Percentiles rank a stretch among this genome's conserved stretches.
These are phyloP conservation scores for Caenorhabditis elegans DNA, from an alignment of 1,140 invertebrate species.

Conservation along the genomic window DNA sequence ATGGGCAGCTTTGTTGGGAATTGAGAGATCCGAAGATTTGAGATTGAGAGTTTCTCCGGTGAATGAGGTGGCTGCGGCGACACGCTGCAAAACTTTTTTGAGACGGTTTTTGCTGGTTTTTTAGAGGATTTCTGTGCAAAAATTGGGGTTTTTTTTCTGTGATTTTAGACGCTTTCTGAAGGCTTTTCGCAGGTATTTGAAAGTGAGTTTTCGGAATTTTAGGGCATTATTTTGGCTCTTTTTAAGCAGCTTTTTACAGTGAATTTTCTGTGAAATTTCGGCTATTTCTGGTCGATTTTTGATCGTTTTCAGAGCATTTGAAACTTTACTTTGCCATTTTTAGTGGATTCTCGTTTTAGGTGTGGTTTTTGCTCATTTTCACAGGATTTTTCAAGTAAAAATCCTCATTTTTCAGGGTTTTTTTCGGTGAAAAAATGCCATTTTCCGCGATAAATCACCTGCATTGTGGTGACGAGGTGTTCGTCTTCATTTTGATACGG, in stretches of 20 bases:
- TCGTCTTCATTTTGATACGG: not conserved
- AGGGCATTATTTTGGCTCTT: not conserved
- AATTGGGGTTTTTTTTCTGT: not conserved
- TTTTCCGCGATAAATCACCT: too few relatives aligned
- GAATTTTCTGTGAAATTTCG: not conserved
- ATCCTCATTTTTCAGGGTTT: too few relatives aligned
- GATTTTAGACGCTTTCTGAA: not conserved
- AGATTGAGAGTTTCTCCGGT: not conserved
- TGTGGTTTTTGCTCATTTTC: too few relatives aligned
- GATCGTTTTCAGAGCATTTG: too few relatives aligned
- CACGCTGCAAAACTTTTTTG: not conserved
- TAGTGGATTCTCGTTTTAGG: too few relatives aligned
- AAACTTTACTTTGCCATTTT: too few relatives aligned
- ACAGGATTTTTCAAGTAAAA: too few relatives aligned
- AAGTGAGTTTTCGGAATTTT: too few relatives aligned
- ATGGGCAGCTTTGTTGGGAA: constrained; percentile 3
- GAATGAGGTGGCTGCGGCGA: not conserved
- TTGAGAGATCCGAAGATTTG: not conserved
- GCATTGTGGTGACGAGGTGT: too few relatives aligned
- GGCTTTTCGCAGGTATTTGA: not conserved
- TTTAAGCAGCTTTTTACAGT: not conserved
- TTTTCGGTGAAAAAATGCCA: too few relatives aligned
- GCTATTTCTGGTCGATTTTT: not conserved
- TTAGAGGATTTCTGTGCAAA: not conserved
- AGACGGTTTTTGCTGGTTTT: too few relatives aligned